Evolutionary conservation across 2,888 invertebrate genomes (phyloP), one percentile per base, ranked within the genome.

Genomic region (Hypolimnas misippus): DNA sequence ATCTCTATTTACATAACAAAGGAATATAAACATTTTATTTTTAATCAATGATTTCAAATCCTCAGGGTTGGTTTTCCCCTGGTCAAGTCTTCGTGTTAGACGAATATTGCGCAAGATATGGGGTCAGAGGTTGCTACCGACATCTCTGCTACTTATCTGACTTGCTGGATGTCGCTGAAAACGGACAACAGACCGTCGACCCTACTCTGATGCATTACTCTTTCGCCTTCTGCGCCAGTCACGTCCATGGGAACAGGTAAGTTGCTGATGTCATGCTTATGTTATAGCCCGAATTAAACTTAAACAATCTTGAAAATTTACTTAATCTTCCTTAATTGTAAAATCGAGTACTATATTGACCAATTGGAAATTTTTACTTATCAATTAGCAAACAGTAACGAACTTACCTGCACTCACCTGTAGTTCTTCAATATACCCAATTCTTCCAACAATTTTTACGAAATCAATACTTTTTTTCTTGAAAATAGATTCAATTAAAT

Each of bases 1-100:
- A n/a, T n/a, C n/a, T n/a, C n/a, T n/a, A n/a, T n/a, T n/a, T n/a
- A n/a, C n/a, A n/a, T n/a, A n/a, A n/a, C n/a, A n/a, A n/a, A n/a
- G n/a, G n/a, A n/a, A n/a, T n/a, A n/a, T n/a, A n/a, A n/a, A n/a
- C n/a, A n/a, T n/a, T n/a, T n/a, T n/a, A n/a, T n/a, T n/a, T n/a
- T n/a, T n/a, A n/a, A n/a, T n/a, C n/a, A n/a, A n/a, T n/a, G n/a
- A n/a, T n/a, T n/a, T n/a, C n/a, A n/a, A n/a, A n/a, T n/a, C n/a
- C n/a, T n/a, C 85, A 98, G 98, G 99, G 99, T 73, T 99, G 99
- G 99, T 99, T 99, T 89, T 99, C 99, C 77, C 99, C 99, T 0
- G 99, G 99, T 0, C 99, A 99, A 93, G 96, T 99, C 57, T 99
- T 99, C 89, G 98, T 99, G 10, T 92, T 99, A 73, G 99, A 99